phyloP scores from a whole-genome alignment of 2,113 vertebrate species.

The Gasterosteus nipponicus region DNA sequence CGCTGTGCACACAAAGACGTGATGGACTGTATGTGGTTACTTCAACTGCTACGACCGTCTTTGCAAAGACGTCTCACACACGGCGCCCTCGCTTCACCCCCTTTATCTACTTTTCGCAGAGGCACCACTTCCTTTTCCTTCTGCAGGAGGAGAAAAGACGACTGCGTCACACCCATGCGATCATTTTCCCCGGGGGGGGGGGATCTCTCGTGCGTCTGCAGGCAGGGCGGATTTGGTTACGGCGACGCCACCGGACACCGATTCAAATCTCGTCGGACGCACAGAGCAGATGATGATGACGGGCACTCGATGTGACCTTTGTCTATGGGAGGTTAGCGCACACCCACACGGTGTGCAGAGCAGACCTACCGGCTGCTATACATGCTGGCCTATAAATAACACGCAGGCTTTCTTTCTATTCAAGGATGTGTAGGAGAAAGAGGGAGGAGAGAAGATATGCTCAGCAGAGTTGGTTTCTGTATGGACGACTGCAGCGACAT shows the following conservation, averaged over 20 bases:
- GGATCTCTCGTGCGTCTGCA: slow-evolving; percentile 56
- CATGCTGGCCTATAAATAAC: slow-evolving; percentile 67
- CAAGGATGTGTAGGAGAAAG: slow-evolving; percentile 60
- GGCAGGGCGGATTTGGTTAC: slow-evolving; percentile 60
- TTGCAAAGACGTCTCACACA: slow-evolving; percentile 40
- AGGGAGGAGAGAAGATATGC: slow-evolving; percentile 42
- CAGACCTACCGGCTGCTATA: slow-evolving; percentile 61
- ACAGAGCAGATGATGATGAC: slow-evolving; percentile 25
- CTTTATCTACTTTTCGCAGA: slow-evolving; percentile 65
- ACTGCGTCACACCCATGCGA: slow-evolving; percentile 31
- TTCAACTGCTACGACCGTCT: slow-evolving; percentile 51
- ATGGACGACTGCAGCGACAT: slow-evolving; percentile 21
- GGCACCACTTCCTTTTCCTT: slow-evolving; percentile 64
- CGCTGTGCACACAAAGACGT: slow-evolving; percentile 9
- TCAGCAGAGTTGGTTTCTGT: slow-evolving; percentile 8
- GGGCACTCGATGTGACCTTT: slow-evolving; percentile 66
- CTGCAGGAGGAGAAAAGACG: slow-evolving; percentile 27
- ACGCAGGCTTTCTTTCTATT: slow-evolving; percentile 42
- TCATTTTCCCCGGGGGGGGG: slow-evolving; percentile 35
- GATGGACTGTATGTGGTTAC: slow-evolving; percentile 35
- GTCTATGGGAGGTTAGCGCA: slow-evolving; percentile 64
- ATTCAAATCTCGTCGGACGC: slow-evolving; percentile 56
- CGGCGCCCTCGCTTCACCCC: slow-evolving; percentile 32
- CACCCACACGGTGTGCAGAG: slow-evolving; percentile 57
- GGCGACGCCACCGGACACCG: slow-evolving; percentile 47